Evolutionary conservation across 2,797 vertebrate genomes (phyloP), one percentile per base, ranked within the genome.

Genomic region (Crax fasciolata): DNA sequence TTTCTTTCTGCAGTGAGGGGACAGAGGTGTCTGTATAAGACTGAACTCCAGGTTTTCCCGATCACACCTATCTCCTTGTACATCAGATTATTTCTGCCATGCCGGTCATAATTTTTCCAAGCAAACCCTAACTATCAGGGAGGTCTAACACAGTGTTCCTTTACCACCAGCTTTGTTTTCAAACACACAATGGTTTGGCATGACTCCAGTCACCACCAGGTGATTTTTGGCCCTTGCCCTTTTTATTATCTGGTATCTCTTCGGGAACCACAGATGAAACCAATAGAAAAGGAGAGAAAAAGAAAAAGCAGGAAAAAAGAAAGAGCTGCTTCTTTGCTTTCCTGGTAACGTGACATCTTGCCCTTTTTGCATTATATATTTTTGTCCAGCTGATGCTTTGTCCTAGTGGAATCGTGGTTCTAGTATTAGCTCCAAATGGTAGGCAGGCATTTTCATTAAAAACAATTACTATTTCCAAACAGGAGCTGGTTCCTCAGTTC

Each of bases 201-300:
- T 17, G 58, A 72, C 74, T 97, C 97, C 97, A 98, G 88, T n/a
- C 87, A 78, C 67, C 95, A 95, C 96, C 97, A 98, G 98, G 96
- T 98, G 98, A 97, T 86, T 93, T 80, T 90, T 96, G 94, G 97
- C 97, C 97, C 49, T 90, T 95, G 96, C 90, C 95, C 89, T 86
- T 76, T 96, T 96, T 95, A 96, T 97, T 96, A 95, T 97, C 94
- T 94, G 54, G 83, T 94, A 94, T 94, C 91, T 91, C 85, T 94
- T 93, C 87, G 93, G 80, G 94, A 96, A 91, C 96, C 84, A 51
- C 87, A 93, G 77, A 96, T 93, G 59, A 97, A 96, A 91, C 95
- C 91, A 96, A 90, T 16, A 89, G 93, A 94, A 93, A 94, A 97
- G 74, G 80, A 91, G 58, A 76, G 73, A 96, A 89, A 95, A 96